Evolutionary conservation across 2,797 vertebrate species (phyloP).

Genomic region (Intellagama lesueurii): DNA sequence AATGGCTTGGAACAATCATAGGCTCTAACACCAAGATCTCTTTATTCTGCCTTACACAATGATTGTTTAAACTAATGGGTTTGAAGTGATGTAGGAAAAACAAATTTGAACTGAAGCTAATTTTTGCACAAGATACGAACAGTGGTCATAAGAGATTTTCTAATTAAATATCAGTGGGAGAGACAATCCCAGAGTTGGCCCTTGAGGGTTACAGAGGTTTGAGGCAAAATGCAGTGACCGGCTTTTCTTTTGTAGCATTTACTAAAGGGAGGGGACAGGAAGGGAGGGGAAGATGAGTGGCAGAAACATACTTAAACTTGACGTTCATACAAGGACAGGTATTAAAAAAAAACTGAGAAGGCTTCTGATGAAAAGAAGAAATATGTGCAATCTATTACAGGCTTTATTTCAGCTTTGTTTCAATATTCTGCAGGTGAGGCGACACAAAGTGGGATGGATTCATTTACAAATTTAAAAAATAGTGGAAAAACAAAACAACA

Average conservation of each 20-base stretch:
- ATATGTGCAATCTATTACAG: conserved; percentile 17
- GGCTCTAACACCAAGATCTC: background rate
- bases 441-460: background rate
- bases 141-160: conserved; percentile 29
- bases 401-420: background rate
- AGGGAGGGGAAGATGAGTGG: background rate
- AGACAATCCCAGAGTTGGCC: background rate
- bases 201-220: conserved; percentile 18
- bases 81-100: conserved; percentile 4
- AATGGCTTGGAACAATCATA: background rate
- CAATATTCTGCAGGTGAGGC: background rate
- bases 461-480: background rate
- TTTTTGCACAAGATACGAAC: conserved; percentile 26
- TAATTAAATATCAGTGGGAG: conserved; percentile 12
- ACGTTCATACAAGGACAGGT: conserved; percentile 25
- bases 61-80: background rate
- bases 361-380: background rate
- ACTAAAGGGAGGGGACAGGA: background rate
- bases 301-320: background rate
- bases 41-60: background rate
- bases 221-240: background rate
- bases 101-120: conserved; percentile 27
- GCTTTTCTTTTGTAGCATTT: conserved; percentile 8
- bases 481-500: background rate
- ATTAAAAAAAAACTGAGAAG: conserved; percentile 5